Conservation (phyloP, 2,113 vertebrate genomes). For the Ageneiosus marmoratus region DNA sequence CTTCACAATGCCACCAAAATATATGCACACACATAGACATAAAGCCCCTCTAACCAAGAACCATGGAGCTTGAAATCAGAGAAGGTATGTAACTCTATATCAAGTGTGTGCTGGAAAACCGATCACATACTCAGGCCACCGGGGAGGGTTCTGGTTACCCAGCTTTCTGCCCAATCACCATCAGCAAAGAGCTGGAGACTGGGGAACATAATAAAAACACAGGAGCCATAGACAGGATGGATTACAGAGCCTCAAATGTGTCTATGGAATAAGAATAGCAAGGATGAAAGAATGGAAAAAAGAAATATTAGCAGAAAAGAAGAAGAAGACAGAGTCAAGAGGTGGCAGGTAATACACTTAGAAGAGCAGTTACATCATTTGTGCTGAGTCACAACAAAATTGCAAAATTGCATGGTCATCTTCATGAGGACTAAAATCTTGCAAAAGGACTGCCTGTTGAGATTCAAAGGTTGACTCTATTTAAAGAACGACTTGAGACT, state of each 20-base stretch:
- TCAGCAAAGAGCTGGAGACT: slow-evolving; percentile 46
- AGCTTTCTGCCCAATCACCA: slow-evolving; percentile 50
- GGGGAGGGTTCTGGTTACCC: slow-evolving; percentile 72
- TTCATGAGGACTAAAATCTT: slow-evolving; percentile 27
- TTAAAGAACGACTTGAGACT: slow-evolving; percentile 56
- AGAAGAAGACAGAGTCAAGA: slow-evolving; percentile 48
- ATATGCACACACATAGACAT: slow-evolving; percentile 40
- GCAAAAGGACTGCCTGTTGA: slow-evolving; percentile 15
- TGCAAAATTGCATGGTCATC: slow-evolving; percentile 17
- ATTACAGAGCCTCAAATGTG: slow-evolving; percentile 62
- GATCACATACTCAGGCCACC: slow-evolving; percentile 64
- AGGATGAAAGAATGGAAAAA: slow-evolving; percentile 48
- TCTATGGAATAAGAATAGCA: slow-evolving; percentile 55
- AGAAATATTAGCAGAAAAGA: slow-evolving; percentile 54
- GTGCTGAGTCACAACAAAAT: slow-evolving; percentile 4
- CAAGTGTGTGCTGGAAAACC: slow-evolving; percentile 65
- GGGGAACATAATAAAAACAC: slow-evolving; percentile 50
- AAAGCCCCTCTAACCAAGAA: slow-evolving; percentile 52
- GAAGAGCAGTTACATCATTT: slow-evolving; percentile 15
- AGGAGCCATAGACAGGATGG: slow-evolving; percentile 66
- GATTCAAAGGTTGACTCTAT: slow-evolving; percentile 32
- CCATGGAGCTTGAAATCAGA: slow-evolving; percentile 73
- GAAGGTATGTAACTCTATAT: slow-evolving; percentile 73
- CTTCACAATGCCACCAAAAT: slow-evolving; percentile 41
- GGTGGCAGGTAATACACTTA: slow-evolving; percentile 60